A percentile compares a stretch with the other conserved stretches of the same genome.
These are phyloP conservation scores for Dione juno DNA, from an alignment of 2,888 invertebrate genomes.

Conservation along the genomic window DNA sequence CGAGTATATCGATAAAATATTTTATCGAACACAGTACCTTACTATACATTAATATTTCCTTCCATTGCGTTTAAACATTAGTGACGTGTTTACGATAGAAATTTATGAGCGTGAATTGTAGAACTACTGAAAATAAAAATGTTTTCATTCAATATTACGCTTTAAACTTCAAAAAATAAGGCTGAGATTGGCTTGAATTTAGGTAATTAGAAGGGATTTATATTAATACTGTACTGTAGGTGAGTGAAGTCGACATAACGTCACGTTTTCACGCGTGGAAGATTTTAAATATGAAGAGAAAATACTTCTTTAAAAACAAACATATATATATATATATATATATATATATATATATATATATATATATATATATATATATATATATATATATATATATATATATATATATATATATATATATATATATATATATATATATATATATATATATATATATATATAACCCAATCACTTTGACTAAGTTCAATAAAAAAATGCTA, in stretches of 20 bases:
- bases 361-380: too few relatives aligned
- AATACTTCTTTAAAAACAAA: conserved; percentile 18
- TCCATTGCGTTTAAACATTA: conserved; percentile 30
- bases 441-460: too few relatives aligned
- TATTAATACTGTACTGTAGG: neutral
- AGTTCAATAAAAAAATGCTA: too few relatives aligned
- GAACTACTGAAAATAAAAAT: neutral
- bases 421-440: too few relatives aligned
- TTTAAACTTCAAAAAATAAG: neutral
- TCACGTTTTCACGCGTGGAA: conserved; percentile 29
- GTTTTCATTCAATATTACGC: neutral
- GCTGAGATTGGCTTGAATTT: neutral
- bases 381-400: too few relatives aligned
- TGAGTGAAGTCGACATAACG: conserved; percentile 26
- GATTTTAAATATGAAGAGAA: conserved; percentile 12
- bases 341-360: too few relatives aligned
- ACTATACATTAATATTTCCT: conserved; percentile 30
- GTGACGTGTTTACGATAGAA: conserved; percentile 35
- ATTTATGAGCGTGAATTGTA: conserved; percentile 26
- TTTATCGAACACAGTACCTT: conserved; percentile 11
- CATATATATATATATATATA: neutral
- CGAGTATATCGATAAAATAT: conserved; percentile 18
- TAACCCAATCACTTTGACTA: too few relatives aligned
- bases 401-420: too few relatives aligned
- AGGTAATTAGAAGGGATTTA: neutral